These are phyloP conservation scores for Pyrochroa serraticornis DNA, from an alignment of 2,888 invertebrate genomes.

Conservation along the genomic window DNA sequence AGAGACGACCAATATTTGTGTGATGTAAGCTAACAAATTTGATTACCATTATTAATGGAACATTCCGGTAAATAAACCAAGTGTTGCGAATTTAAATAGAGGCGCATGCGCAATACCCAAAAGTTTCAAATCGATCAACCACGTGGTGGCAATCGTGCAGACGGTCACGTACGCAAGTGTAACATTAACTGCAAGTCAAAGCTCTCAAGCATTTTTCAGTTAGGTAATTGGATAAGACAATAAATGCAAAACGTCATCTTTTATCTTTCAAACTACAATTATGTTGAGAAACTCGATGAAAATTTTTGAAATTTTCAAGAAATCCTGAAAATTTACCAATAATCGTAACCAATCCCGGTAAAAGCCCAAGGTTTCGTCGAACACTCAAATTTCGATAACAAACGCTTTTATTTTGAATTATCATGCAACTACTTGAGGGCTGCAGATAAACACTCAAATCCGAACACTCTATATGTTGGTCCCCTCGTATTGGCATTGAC, in stretches of 20 bases:
- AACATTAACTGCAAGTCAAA: conserved; percentile 15
- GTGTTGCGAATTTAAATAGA: background rate
- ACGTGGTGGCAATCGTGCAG: conserved; percentile 37
- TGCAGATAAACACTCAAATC: too few relatives aligned
- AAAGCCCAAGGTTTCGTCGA: too few relatives aligned
- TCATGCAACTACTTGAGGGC: too few relatives aligned
- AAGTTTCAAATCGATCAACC: conserved; percentile 25
- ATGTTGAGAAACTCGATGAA: too few relatives aligned
- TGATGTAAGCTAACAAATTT: background rate
- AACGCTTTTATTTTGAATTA: too few relatives aligned
- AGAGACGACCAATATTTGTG: too few relatives aligned
- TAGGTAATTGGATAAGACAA: background rate
- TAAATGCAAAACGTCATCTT: background rate
- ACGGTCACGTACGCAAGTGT: conserved; percentile 40
- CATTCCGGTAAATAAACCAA: conserved; percentile 7
- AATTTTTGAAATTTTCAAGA: too few relatives aligned
- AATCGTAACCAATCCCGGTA: too few relatives aligned
- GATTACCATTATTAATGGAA: background rate
- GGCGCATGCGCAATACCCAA: conserved; percentile 20
- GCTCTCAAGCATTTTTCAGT: conserved; percentile 9
- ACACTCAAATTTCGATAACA: too few relatives aligned
- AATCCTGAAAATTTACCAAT: too few relatives aligned
- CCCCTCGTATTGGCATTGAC: too few relatives aligned
- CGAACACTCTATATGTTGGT: too few relatives aligned
- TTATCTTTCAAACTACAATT: background rate